Percentiles rank a stretch among this genome's conserved stretches.
phyloP scores from a whole-genome alignment of 2,113 vertebrate species.

The Dunckerocampus dactyliophorus region DNA sequence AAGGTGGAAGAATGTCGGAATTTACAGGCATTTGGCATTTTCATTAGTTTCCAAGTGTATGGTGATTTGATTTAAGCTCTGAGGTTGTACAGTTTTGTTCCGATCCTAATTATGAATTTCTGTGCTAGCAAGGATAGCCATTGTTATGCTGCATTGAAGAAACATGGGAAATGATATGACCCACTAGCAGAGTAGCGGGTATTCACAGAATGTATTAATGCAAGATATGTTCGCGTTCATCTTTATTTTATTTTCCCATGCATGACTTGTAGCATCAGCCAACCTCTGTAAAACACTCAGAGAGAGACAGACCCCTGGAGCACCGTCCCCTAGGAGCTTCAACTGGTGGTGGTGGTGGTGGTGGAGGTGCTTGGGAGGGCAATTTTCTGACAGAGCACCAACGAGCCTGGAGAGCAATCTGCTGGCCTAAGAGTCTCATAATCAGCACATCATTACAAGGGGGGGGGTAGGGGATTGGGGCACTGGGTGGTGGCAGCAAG shows the following conservation, averaged over 20 bases:
- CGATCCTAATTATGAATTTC: too few species aligned
- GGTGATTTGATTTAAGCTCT: too few species aligned
- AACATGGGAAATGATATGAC: not conserved
- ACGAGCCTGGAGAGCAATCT: slow-evolving; percentile 69
- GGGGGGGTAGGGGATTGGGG: slow-evolving; percentile 29
- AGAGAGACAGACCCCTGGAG: slow-evolving; percentile 36
- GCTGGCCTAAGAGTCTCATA: slow-evolving; percentile 68
- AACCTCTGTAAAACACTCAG: slow-evolving; percentile 44
- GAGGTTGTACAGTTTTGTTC: too few species aligned
- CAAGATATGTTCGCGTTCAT: too few species aligned
- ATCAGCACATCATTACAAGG: slow-evolving; percentile 72
- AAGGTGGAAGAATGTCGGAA: too few species aligned
- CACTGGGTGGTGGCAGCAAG: slow-evolving; percentile 32
- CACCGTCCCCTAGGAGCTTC: slow-evolving; percentile 61
- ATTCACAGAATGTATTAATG: not conserved
- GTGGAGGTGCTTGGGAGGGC: slow-evolving; percentile 32
- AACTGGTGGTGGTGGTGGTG: slow-evolving; percentile 57
- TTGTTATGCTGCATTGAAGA: not conserved
- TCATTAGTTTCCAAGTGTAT: too few species aligned
- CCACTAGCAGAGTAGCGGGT: not conserved
- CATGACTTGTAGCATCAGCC: slow-evolving; percentile 35
- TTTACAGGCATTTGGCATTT: too few species aligned
- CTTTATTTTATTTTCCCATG: slow-evolving; percentile 15
- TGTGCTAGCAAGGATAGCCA: too few species aligned
- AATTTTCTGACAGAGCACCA: slow-evolving; percentile 71